Conservation (phyloP, 2,113 vertebrate genomes). For the Ptyas mucosa region DNA sequence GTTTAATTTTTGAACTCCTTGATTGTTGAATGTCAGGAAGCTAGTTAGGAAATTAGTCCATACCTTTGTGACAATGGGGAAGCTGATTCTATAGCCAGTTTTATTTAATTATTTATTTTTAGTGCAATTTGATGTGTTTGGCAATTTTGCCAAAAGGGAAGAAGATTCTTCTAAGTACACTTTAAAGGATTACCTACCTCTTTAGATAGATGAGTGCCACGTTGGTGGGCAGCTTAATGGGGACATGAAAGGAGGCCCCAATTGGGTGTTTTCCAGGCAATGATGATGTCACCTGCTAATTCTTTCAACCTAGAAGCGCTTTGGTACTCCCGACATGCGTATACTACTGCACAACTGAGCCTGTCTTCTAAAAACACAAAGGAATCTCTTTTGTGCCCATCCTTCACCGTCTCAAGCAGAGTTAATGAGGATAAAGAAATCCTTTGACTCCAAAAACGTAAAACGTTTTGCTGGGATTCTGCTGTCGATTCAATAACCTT, state of each 20-base stretch:
- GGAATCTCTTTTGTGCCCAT: background rate
- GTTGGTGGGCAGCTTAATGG: background rate
- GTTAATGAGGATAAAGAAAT: background rate
- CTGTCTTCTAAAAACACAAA: background rate
- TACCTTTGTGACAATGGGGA: background rate
- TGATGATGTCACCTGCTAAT: background rate
- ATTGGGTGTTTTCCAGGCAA: background rate
- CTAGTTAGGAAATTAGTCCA: background rate
- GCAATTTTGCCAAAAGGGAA: background rate
- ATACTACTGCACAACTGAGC: background rate
- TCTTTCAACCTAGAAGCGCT: background rate
- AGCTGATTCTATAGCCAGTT: background rate
- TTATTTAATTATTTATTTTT: background rate
- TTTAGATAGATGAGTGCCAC: background rate
- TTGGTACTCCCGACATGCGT: background rate
- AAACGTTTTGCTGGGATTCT: background rate
- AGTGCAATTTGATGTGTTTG: background rate
- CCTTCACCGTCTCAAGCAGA: background rate
- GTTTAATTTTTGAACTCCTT: background rate
- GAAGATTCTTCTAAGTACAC: background rate
- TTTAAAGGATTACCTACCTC: background rate
- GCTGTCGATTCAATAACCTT: background rate
- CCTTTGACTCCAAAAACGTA: background rate
- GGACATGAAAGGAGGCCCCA: background rate
- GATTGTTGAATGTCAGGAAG: background rate